These are phyloP conservation scores for Catalaphyllia jardinei DNA, from an alignment of 64 coral and sea anemone genomes.

Conservation along the genomic window DNA sequence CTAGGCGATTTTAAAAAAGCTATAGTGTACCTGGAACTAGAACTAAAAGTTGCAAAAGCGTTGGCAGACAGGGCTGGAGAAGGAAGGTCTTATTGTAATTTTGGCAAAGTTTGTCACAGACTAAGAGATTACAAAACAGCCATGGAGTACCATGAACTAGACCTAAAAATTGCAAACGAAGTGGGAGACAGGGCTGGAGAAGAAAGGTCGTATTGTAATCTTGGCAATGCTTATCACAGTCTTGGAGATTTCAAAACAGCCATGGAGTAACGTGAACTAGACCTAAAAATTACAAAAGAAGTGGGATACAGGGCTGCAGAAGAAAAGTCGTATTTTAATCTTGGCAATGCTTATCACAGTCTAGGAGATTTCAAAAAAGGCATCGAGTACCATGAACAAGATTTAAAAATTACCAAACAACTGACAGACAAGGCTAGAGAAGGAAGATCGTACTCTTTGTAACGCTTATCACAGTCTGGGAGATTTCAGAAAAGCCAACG, in stretches of 20 bases:
- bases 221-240: neutral
- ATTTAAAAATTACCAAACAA: neutral
- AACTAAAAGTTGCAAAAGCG: neutral
- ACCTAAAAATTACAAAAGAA: neutral
- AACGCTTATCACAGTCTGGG: too few species aligned
- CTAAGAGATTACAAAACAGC: constrained; percentile 22
- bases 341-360: constrained; percentile 4
- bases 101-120: constrained; percentile 2
- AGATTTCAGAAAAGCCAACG: too few species aligned
- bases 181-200: neutral
- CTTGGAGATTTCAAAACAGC: neutral
- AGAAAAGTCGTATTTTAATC: constrained; percentile 1
- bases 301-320: constrained; percentile 14
- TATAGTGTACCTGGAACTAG: neutral
- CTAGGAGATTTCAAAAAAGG: neutral
- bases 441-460: too few species aligned
- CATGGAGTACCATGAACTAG: constrained; percentile 1
- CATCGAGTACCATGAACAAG: neutral
- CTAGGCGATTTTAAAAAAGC: constrained; percentile 6
- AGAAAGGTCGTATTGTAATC: neutral
- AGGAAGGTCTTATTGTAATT: constrained; percentile 5
- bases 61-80: neutral
- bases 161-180: constrained; percentile 3
- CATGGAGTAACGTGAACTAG: neutral
- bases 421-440: neutral